These are phyloP conservation scores for Ischnura elegans DNA, from an alignment of 2,888 invertebrate genomes.

Conservation along the genomic window DNA sequence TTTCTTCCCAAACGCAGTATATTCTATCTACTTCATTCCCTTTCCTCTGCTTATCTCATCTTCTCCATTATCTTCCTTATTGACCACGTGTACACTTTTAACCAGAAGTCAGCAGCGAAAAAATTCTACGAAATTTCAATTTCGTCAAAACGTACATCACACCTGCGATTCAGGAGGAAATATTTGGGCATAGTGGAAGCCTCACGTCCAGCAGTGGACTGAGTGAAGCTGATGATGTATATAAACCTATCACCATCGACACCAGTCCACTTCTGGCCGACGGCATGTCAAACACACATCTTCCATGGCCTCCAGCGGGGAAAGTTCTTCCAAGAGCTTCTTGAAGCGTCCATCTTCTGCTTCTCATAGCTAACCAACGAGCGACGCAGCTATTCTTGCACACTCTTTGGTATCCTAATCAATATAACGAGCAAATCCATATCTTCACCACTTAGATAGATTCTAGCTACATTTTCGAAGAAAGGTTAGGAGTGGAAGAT, in stretches of 20 bases:
- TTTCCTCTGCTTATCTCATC: no score
- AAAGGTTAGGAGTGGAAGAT: no score
- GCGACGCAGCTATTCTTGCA: no score
- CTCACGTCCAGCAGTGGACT: constrained; percentile 35
- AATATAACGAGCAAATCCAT: no score
- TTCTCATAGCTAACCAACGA: not conserved
- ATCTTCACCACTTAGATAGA: no score
- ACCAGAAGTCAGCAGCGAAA: no score
- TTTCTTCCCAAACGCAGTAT: no score
- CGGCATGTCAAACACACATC: not conserved
- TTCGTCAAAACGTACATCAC: not conserved
- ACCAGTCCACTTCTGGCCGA: constrained; percentile 38
- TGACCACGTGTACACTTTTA: no score
- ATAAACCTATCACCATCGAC: constrained; percentile 26
- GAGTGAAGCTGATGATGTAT: constrained; percentile 31
- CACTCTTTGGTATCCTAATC: no score
- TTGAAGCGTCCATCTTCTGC: not conserved
- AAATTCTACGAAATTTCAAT: not conserved
- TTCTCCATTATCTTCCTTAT: no score
- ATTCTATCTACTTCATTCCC: no score
- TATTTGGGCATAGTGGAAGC: not conserved
- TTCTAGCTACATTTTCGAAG: no score
- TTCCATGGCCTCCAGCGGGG: not conserved
- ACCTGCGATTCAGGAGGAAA: not conserved
- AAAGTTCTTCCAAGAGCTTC: not conserved